Evolutionary conservation across 2,113 vertebrate species (phyloP), one percentile per base, ranked within the genome.

Genomic region (Hippolais icterina): DNA sequence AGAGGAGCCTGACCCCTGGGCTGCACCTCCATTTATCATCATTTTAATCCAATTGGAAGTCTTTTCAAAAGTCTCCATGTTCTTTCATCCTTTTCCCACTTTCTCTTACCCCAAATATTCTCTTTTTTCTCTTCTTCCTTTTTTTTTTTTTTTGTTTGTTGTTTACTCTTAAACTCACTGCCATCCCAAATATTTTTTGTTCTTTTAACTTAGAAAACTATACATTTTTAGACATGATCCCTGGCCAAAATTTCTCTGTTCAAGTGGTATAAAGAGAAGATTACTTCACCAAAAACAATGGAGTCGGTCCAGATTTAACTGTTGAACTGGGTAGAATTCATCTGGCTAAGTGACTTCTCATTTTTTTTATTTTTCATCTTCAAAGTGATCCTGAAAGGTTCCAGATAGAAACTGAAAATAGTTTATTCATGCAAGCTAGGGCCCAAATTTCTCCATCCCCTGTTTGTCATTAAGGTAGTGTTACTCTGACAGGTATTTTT

Each of bases 11-110:
- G 94, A 97, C 92, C 96, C 64, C 68, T 78, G 63, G 79, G 85
- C 83, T 87, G 54, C 87, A 92, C 71, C 74, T 94, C 93, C 91
- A 96, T 78, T 96, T 95, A 95, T 96, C 96, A 83, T 90, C 61
- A 94, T 79, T 94, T 94, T 93, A 92, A 92, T 84, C 91, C 96
- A 93, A 87, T 93, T 81, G 66, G 50, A 95, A 81, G 39, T 68
- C 41, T 63, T 93, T 84, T 81, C 59, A 91, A 92, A 96, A 92
- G 71, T 86, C 83, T 91, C 66, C 59, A 35, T 86, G 69, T 95
- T 83, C 90, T 96, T 91, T 96, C 78, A 94, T 92, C 64, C 49
- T 66, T 95, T 93, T 64, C 75, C 81, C 68, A 85, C 89, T 97
- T 93, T 94, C 81, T 95, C 56, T 82, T 93, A 61, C 37, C 63